Evolutionary conservation across 1,140 invertebrate genomes (phyloP), one percentile per base, ranked within the genome.

Genomic region (Drosophila simulans): DNA sequence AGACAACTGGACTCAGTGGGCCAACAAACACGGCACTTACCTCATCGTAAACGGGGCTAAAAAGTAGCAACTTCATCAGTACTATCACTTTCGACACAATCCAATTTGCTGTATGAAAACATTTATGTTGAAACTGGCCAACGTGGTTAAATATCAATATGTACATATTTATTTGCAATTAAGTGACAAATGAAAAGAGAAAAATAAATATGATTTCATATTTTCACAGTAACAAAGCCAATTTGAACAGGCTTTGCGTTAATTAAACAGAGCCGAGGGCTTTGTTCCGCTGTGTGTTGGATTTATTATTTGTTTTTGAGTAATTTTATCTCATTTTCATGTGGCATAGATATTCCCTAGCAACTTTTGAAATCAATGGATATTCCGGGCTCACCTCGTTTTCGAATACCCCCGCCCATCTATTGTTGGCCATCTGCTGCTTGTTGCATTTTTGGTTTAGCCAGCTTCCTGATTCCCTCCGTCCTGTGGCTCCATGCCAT

Each of bases 401-500:
- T 31, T 8, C 1, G 27, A 31, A 31, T 31, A 31, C 27, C 27
- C 1, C 27, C n/a, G n/a, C 27, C 7, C 8, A 31, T 8, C 27
- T 31, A 8, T 31, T 20, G 49, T 17, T 51, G 3, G n/a, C 15
- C 15, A 35, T 27, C 10, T 51, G 49, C 15, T 51, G 49, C 31
- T 88, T 88, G 83, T 82, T 86, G 83, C 83, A 79, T 81, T 86
- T 85, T 82, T 71, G 74, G 78, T 70, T 75, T 70, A 34, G 70
- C 63, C 59, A 42, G 55, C 31, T 51, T 63, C 75, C 71, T 56
- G 60, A 37, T 46, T 75, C 35, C 13, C 46, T 35, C 12, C 46
- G 3, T 22, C 31, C 12, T 34, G 27, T 15, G 8, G 64, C 15
- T 31, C 15, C 72, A 46, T 22, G 17, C 15, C 40, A 8, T 43